Percentiles rank a stretch among this genome's conserved stretches.
These are phyloP conservation scores for Orgyia antiqua DNA, from an alignment of 2,888 invertebrate species.

Conservation along the genomic window DNA sequence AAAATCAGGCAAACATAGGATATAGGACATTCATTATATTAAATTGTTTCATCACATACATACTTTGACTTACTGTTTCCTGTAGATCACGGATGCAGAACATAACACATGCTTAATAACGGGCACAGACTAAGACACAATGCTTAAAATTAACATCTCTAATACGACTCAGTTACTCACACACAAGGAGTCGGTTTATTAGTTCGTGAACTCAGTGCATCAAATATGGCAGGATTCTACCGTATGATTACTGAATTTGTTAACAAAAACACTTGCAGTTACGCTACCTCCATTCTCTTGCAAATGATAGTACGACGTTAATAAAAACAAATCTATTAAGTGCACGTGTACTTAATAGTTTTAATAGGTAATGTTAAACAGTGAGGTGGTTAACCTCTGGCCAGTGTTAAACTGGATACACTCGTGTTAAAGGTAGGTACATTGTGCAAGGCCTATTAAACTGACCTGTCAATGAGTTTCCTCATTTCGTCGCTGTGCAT, in stretches of 20 bases:
- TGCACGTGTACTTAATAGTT: too few relatives aligned
- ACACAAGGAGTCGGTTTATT: constrained; percentile 55
- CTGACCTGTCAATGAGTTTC: constrained; percentile 98
- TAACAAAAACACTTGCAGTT: too few relatives aligned
- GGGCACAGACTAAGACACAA: constrained; percentile 56
- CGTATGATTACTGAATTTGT: too few relatives aligned
- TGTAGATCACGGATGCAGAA: constrained; percentile 80
- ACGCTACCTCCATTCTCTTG: too few relatives aligned
- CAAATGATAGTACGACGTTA: too few relatives aligned
- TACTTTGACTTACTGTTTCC: constrained; percentile 87
- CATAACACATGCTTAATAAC: constrained; percentile 76
- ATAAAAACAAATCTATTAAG: too few relatives aligned
- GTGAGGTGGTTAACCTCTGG: constrained; percentile 3
- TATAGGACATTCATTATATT: constrained; percentile 44
- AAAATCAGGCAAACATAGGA: constrained; percentile 59
- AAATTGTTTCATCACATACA: constrained; percentile 60
- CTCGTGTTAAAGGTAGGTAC: constrained; percentile 20
- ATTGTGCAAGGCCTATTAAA: constrained; percentile 51
- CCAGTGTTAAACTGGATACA: too few relatives aligned
- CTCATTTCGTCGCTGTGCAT: constrained; percentile 97
- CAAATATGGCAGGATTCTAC: constrained; percentile 6
- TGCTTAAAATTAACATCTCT: constrained; percentile 36
- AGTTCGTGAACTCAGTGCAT: constrained; percentile 14
- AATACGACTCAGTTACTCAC: constrained; percentile 40
- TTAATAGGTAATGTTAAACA: too few relatives aligned